Conservation (phyloP, 2,797 vertebrate genomes). For the Cyprinella venusta region DNA sequence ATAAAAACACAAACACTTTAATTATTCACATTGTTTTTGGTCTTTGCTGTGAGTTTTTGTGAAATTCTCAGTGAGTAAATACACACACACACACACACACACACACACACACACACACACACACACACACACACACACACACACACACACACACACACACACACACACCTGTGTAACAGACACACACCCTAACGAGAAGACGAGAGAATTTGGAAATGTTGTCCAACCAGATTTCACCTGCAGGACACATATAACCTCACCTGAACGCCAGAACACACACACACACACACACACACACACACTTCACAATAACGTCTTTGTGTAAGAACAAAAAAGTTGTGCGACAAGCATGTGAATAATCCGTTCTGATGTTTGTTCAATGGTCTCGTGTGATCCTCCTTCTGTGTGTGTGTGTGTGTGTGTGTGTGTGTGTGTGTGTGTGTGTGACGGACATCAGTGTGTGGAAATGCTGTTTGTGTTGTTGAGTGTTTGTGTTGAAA, state of each 20-base stretch:
- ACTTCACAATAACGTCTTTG: neutral
- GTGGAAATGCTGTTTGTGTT: neutral
- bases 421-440: neutral
- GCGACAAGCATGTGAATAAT: neutral
- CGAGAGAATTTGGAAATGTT: conserved; percentile 61
- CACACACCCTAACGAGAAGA: conserved; percentile 30
- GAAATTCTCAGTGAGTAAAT: neutral
- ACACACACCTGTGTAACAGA: neutral
- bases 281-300: neutral
- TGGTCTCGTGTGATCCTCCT: neutral
- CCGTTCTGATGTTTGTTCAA: neutral
- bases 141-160: neutral
- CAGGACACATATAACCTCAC: conserved; percentile 61
- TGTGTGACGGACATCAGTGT: neutral
- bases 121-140: neutral
- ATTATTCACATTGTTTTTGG: neutral
- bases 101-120: neutral
- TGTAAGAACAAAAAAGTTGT: neutral
- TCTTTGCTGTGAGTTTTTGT: neutral
- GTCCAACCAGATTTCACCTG: conserved; percentile 68
- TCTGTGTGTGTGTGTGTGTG: neutral
- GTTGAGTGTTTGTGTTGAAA: conserved; percentile 22
- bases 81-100: neutral
- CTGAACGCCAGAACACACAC: conserved; percentile 48
- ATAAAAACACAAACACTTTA: neutral